Percentiles rank a stretch among this genome's conserved stretches.
Evolutionary conservation across 2,888 invertebrate species (phyloP).

Genomic region (Timandra comae): DNA sequence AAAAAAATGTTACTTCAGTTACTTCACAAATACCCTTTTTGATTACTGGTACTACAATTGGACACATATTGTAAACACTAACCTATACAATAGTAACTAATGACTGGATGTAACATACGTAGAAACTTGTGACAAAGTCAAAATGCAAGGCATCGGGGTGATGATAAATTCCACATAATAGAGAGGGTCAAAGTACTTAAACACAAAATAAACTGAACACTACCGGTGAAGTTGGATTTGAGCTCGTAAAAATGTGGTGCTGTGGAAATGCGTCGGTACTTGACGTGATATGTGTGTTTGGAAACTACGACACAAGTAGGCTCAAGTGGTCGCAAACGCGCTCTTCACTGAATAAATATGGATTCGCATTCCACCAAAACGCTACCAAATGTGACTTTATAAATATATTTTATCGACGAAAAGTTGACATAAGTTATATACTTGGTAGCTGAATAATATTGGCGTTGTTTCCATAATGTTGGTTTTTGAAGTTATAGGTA

Average conservation of each 20-base stretch:
- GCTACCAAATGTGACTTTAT: conserved; percentile 18
- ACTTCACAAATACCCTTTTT: too few relatives aligned
- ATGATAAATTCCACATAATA: too few relatives aligned
- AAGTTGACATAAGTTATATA: conserved; percentile 7
- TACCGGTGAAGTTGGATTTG: background rate
- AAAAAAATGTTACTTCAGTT: too few relatives aligned
- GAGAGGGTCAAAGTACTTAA: background rate
- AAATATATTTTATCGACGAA: conserved; percentile 20
- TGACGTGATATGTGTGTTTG: conserved; percentile 29
- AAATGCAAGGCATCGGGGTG: too few relatives aligned
- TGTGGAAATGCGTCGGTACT: conserved; percentile 26
- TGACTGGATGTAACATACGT: too few relatives aligned
- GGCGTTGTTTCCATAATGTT: conserved; percentile 5
- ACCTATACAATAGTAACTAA: too few relatives aligned
- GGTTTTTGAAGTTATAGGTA: background rate
- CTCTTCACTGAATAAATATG: conserved; percentile 35
- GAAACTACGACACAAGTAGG: conserved; percentile 29
- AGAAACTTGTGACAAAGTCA: too few relatives aligned
- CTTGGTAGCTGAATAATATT: conserved; percentile 9
- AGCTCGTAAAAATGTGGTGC: conserved; percentile 16
- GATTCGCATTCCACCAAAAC: conserved; percentile 27
- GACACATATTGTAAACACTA: too few relatives aligned
- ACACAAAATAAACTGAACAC: too few relatives aligned
- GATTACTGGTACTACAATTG: too few relatives aligned
- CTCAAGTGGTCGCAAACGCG: conserved; percentile 31